These are phyloP conservation scores for Drepana arcuata DNA, from an alignment of 1,140 invertebrate genomes.

Conservation along the genomic window DNA sequence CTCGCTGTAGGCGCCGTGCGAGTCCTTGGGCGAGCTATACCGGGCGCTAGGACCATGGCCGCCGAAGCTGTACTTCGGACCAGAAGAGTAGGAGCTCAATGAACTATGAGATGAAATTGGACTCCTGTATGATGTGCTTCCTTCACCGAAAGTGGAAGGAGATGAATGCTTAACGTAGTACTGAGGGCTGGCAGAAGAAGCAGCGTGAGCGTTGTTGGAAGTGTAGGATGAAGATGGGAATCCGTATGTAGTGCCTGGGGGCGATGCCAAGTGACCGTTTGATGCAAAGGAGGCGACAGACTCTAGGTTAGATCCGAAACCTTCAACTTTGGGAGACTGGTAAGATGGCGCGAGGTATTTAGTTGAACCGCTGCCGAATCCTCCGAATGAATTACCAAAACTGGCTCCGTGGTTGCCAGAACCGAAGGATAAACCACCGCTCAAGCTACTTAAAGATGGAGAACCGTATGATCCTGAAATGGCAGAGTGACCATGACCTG, in stretches of 20 bases:
- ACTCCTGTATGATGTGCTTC: constrained; percentile 37
- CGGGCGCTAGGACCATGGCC: constrained; percentile 31
- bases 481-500: constrained; percentile 29
- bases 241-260: constrained; percentile 35
- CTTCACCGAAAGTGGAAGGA: constrained; percentile 31
- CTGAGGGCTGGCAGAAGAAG: constrained; percentile 39
- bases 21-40: constrained; percentile 37
- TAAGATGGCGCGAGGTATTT: constrained; percentile 39
- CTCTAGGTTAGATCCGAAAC: constrained; percentile 37
- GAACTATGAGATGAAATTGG: constrained; percentile 34
- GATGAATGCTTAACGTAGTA: constrained; percentile 40
- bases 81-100: constrained; percentile 37
- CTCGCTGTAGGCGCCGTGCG: constrained; percentile 49
- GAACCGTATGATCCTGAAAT: constrained; percentile 31
- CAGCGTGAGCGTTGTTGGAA: constrained; percentile 27
- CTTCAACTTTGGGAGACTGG: constrained; percentile 39
- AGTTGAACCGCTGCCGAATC: constrained; percentile 32
- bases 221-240: constrained; percentile 32
- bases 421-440: constrained; percentile 24
- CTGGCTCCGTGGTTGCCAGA: constrained; percentile 35
- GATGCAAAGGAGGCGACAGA: constrained; percentile 43
- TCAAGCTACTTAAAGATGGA: constrained; percentile 42
- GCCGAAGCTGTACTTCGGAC: constrained; percentile 53
- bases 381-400: constrained; percentile 32
- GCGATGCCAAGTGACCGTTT: constrained; percentile 36